These are phyloP conservation scores for Eristalinus sepulchralis DNA, from an alignment of 2,888 invertebrate species.

Conservation along the genomic window DNA sequence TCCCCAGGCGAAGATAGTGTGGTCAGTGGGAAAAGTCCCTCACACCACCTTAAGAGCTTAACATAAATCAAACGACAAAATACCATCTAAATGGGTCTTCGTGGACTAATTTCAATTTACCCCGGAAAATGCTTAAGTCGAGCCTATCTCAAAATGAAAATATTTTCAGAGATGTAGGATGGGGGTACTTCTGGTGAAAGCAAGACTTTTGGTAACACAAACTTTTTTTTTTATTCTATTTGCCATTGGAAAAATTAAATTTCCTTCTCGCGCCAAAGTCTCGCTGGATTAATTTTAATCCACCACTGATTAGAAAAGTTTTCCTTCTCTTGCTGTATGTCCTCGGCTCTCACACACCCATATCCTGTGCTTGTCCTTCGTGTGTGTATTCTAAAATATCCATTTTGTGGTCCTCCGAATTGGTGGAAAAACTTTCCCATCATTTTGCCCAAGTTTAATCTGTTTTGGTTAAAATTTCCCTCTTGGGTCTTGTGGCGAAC, in stretches of 20 bases:
- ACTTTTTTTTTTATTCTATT: constrained; percentile 32
- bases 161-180: background rate
- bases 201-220: background rate
- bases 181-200: background rate
- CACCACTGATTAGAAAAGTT: constrained; percentile 72
- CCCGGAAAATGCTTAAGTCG: constrained; percentile 5
- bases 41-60: background rate
- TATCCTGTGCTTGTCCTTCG: background rate
- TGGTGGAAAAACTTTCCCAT: constrained; percentile 62
- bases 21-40: background rate
- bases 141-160: constrained; percentile 4
- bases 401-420: constrained; percentile 63
- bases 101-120: constrained; percentile 37
- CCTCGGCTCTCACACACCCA: constrained; percentile 12
- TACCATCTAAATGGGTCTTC: constrained; percentile 13
- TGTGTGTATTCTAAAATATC: constrained; percentile 18
- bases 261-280: constrained; percentile 48
- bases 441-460: constrained; percentile 60
- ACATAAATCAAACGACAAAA: constrained; percentile 20
- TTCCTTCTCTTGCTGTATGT: constrained; percentile 53
- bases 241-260: constrained; percentile 38
- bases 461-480: constrained; percentile 63
- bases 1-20: background rate
- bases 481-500: constrained; percentile 37
- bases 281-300: constrained; percentile 69